These are phyloP conservation scores for Amyelois transitella DNA, from an alignment of 1,140 invertebrate species.

Conservation along the genomic window DNA sequence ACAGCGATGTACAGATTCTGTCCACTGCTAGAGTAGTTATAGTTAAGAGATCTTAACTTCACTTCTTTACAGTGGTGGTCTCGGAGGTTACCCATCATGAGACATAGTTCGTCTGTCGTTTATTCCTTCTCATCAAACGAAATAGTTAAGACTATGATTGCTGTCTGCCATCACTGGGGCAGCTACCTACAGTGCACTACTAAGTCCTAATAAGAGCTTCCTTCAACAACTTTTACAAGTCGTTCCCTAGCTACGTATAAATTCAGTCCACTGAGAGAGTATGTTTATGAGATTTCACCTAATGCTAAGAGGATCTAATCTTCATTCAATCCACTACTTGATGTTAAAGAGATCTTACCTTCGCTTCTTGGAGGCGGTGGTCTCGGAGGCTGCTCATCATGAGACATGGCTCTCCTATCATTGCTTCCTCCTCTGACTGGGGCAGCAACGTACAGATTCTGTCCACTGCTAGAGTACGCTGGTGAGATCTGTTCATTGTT, in stretches of 20 bases:
- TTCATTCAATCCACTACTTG: too few relatives aligned
- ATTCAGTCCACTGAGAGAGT: constrained; percentile 87
- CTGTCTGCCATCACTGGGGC: constrained; percentile 83
- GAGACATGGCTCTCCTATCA: constrained; percentile 70
- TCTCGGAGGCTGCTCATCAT: constrained; percentile 82
- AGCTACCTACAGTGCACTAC: constrained; percentile 93
- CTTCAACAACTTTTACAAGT: too few relatives aligned
- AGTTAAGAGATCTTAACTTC: constrained; percentile 82
- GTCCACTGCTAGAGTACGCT: constrained; percentile 83
- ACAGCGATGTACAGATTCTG: constrained; percentile 95
- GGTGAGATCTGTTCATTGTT: constrained; percentile 71
- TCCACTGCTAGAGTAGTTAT: constrained; percentile 84
- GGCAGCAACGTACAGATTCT: constrained; percentile 93
- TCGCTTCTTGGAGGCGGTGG: constrained; percentile 91
- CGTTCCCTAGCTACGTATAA: too few relatives aligned
- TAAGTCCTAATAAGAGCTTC: too few relatives aligned
- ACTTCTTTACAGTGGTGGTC: constrained; percentile 89
- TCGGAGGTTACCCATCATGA: constrained; percentile 82
- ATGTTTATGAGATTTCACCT: constrained; percentile 76
- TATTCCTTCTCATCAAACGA: constrained; percentile 30
- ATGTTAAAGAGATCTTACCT: constrained; percentile 78
- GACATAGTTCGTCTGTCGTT: constrained; percentile 63
- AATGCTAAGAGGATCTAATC: too few relatives aligned
- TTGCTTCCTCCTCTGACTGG: constrained; percentile 69
- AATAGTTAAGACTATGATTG: too few relatives aligned